Conservation (phyloP, 2,113 vertebrate genomes). For the Psettodes erumei region DNA sequence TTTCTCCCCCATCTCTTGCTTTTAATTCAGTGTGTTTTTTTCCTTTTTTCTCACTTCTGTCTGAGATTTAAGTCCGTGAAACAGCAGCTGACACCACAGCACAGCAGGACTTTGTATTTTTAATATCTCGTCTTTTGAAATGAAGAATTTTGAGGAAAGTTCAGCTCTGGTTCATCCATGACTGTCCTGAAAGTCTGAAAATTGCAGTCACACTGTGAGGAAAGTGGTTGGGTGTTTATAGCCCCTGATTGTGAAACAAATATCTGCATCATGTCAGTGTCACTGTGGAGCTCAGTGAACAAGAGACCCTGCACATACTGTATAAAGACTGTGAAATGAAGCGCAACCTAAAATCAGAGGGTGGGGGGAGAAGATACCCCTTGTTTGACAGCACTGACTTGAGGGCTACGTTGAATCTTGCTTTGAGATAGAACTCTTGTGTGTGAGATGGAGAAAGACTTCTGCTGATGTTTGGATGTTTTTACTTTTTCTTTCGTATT, state of each 20-base stretch:
- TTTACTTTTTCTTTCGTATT: not conserved
- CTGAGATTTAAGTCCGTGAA: conserved; percentile 51
- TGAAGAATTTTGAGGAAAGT: conserved; percentile 35
- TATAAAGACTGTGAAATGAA: not conserved
- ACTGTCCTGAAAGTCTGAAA: conserved; percentile 22
- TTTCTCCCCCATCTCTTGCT: not conserved
- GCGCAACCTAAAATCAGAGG: not conserved
- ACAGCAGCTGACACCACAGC: conserved; percentile 55
- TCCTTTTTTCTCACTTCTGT: not conserved
- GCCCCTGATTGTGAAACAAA: not conserved
- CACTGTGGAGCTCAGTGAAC: not conserved
- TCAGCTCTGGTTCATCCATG: conserved; percentile 29
- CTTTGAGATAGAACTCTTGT: not conserved
- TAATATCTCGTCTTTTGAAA: conserved; percentile 43
- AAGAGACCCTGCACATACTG: not conserved
- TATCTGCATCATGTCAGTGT: conserved; percentile 14
- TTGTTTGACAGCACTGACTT: not conserved
- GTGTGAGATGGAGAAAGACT: too few species aligned
- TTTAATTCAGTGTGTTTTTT: conserved; percentile 30
- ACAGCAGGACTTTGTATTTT: conserved; percentile 40
- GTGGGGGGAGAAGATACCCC: not conserved
- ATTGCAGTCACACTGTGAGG: not conserved
- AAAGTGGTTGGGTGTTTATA: not conserved
- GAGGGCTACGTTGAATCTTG: not conserved
- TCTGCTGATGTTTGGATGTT: not conserved